A percentile compares a stretch with the other conserved stretches of the same genome.
Evolutionary conservation across 2,113 vertebrate species (phyloP).

Genomic region (Myanophis thanlyinensis): DNA sequence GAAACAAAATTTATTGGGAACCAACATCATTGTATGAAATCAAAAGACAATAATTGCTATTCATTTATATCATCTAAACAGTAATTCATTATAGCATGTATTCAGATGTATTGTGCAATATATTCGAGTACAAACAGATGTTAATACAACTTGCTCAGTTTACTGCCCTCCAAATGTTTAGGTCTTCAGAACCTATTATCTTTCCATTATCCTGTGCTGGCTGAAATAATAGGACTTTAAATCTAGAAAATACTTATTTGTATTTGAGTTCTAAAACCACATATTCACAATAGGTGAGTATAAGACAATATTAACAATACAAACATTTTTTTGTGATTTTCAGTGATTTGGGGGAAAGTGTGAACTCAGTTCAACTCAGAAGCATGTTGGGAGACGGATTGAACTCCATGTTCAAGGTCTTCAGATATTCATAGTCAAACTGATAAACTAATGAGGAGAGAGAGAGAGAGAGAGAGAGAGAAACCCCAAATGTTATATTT

Average conservation of each 20-base stretch:
- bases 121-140: neutral
- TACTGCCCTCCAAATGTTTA: neutral
- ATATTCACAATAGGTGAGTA: slow-evolving; percentile 1
- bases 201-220: neutral
- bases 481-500: slow-evolving; percentile 2
- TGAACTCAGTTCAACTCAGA: neutral
- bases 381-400: neutral
- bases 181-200: neutral
- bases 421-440: slow-evolving; percentile 66
- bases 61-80: neutral
- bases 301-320: neutral
- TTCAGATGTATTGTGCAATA: neutral
- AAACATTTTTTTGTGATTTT: neutral
- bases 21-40: slow-evolving; percentile 25
- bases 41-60: slow-evolving; percentile 22
- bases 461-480: slow-evolving; percentile 15
- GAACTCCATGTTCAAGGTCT: slow-evolving; percentile 20
- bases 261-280: neutral
- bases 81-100: neutral
- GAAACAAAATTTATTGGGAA: slow-evolving; percentile 23
- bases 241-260: neutral
- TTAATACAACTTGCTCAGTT: neutral
- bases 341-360: neutral
- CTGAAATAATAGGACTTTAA: neutral
- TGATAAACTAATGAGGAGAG: slow-evolving; percentile 56